A percentile compares a stretch with the other conserved stretches of the same genome.
Evolutionary conservation across 2,113 vertebrate species (phyloP).

Genomic region (Hydrolagus affinis): DNA sequence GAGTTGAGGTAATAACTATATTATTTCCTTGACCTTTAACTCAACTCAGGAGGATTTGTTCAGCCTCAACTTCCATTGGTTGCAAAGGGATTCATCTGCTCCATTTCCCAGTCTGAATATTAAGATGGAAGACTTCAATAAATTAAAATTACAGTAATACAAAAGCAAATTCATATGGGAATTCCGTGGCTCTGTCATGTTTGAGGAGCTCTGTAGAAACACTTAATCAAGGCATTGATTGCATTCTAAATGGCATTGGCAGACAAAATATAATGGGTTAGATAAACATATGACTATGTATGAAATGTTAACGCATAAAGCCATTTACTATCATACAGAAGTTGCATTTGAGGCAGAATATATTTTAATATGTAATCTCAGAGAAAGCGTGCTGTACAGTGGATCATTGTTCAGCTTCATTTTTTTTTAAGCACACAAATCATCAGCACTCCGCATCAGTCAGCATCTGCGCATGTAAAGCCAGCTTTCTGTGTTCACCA

Average conservation of each 20-base stretch:
- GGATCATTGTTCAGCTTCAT: not conserved
- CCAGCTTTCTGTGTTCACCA: too few species aligned
- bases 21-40: not conserved
- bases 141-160: not conserved
- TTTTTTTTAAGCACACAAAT: not conserved
- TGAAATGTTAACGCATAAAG: not conserved
- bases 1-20: conserved; percentile 2
- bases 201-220: conserved; percentile 10
- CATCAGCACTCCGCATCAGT: not conserved
- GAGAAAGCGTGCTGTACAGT: not conserved
- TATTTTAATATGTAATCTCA: conserved; percentile 17
- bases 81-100: not conserved
- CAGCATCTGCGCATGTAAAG: not conserved
- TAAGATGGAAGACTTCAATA: not conserved
- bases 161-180: not conserved
- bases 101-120: not conserved
- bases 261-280: not conserved
- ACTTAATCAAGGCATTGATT: conserved; percentile 13
- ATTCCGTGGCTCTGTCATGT: not conserved
- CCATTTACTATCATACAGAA: conserved; percentile 13
- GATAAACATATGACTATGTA: conserved; percentile 4
- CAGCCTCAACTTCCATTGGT: not conserved
- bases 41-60: not conserved
- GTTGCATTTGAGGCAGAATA: not conserved
- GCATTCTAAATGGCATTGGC: not conserved